Evolutionary conservation across 2,113 vertebrate genomes (phyloP).

Genomic region (Silurus asotus): DNA sequence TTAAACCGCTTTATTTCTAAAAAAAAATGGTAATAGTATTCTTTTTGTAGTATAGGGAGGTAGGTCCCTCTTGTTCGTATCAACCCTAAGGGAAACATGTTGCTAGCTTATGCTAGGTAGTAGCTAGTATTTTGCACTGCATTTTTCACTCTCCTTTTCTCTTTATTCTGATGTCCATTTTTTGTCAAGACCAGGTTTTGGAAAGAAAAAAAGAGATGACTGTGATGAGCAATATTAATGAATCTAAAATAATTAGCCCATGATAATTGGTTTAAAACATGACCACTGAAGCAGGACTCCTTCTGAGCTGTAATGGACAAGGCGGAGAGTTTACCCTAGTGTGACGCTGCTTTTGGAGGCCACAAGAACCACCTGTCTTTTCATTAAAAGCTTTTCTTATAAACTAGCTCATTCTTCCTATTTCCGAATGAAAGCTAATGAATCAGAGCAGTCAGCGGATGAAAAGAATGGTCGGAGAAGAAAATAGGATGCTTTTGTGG

Average conservation of each 20-base stretch:
- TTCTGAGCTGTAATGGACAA: not conserved
- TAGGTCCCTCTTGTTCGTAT: not conserved
- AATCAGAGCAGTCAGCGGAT: conserved; percentile 64
- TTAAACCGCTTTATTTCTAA: not conserved
- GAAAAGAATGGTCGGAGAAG: conserved; percentile 35
- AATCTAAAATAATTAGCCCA: not conserved
- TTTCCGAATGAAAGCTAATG: conserved; percentile 50
- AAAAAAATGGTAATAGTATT: not conserved
- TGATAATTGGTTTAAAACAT: not conserved
- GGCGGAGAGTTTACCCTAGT: not conserved
- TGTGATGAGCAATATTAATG: not conserved
- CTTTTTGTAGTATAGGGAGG: not conserved
- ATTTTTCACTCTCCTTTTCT: not conserved
- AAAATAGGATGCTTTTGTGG: conserved; percentile 59
- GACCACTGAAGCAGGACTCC: not conserved
- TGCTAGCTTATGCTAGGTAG: not conserved
- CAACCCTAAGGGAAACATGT: not conserved
- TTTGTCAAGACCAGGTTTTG: not conserved
- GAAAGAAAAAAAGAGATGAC: not conserved
- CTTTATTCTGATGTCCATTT: not conserved
- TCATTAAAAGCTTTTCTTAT: not conserved
- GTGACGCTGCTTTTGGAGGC: not conserved
- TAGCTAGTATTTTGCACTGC: not conserved
- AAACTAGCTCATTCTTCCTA: not conserved
- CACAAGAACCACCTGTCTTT: not conserved